phyloP scores from a whole-genome alignment of 2,797 vertebrate species.

The Lagorchestes hirsutus region DNA sequence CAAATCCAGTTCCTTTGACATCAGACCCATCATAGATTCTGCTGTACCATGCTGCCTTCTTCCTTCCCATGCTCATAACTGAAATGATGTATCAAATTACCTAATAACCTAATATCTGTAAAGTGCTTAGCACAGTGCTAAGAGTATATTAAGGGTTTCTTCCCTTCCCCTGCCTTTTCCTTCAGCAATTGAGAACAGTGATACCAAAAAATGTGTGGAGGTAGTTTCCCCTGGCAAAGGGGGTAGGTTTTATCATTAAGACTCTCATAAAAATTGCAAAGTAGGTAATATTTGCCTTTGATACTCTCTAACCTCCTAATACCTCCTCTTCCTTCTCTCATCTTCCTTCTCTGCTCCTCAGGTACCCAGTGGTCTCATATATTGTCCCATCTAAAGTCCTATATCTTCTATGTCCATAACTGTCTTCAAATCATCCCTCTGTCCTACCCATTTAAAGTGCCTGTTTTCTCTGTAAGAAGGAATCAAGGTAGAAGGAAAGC shows the following conservation, averaged over 20 bases:
- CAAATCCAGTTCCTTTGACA: not conserved
- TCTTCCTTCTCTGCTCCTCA: not conserved
- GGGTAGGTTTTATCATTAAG: not conserved
- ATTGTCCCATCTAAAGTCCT: not conserved
- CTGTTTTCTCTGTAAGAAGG: not conserved
- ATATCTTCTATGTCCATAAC: not conserved
- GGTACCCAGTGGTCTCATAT: not conserved
- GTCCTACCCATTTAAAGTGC: not conserved
- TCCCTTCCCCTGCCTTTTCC: not conserved
- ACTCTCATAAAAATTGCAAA: not conserved
- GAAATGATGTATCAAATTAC: slow-evolving; percentile 15
- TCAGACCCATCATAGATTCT: not conserved
- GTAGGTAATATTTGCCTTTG: not conserved
- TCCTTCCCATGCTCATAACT: not conserved
- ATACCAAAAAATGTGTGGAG: not conserved
- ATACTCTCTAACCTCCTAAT: not conserved
- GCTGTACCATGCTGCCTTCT: not conserved
- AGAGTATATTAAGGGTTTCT: slow-evolving; percentile 1
- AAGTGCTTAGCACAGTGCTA: slow-evolving; percentile 35
- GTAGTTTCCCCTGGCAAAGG: not conserved
- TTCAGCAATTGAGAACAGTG: not conserved
- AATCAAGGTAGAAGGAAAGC: not conserved
- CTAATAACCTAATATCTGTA: not conserved
- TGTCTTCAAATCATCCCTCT: not conserved
- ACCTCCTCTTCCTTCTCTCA: not conserved